A percentile compares a stretch with the other conserved stretches of the same genome.
Evolutionary conservation across 1,140 invertebrate genomes (phyloP).

Genomic region (Phymorhynchus buccinoides): DNA sequence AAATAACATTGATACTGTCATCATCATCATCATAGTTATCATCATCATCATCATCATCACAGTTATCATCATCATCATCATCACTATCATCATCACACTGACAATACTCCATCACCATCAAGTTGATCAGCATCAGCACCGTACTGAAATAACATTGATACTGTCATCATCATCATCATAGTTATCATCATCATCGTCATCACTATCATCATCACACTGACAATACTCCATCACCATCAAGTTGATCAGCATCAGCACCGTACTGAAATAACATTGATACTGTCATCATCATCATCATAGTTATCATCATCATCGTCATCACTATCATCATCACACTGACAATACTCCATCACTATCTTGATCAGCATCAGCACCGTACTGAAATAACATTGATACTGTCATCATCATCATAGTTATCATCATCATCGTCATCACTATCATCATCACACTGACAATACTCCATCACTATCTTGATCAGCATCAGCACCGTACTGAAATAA

Average conservation of each 20-base stretch:
- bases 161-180: not conserved
- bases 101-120: slow-evolving; percentile 81
- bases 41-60: too few relatives aligned
- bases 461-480: slow-evolving; percentile 37
- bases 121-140: slow-evolving; percentile 84
- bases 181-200: too few relatives aligned
- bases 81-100: too few relatives aligned
- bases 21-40: too few relatives aligned
- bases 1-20: too few relatives aligned
- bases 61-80: too few relatives aligned
- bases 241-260: slow-evolving; percentile 84
- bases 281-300: too few relatives aligned
- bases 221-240: slow-evolving; percentile 93
- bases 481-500: too few relatives aligned
- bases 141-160: slow-evolving; percentile 73
- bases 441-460: slow-evolving; percentile 73
- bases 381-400: not conserved
- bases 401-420: too few relatives aligned
- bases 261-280: slow-evolving; percentile 70
- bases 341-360: slow-evolving; percentile 90
- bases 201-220: slow-evolving; percentile 79
- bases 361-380: too few relatives aligned
- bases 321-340: slow-evolving; percentile 83
- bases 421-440: not conserved
- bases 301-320: slow-evolving; percentile 75